A percentile compares a stretch with the other conserved stretches of the same genome.
Conservation (phyloP, 1,140 invertebrate species). For the Chymomyza costata region DNA sequence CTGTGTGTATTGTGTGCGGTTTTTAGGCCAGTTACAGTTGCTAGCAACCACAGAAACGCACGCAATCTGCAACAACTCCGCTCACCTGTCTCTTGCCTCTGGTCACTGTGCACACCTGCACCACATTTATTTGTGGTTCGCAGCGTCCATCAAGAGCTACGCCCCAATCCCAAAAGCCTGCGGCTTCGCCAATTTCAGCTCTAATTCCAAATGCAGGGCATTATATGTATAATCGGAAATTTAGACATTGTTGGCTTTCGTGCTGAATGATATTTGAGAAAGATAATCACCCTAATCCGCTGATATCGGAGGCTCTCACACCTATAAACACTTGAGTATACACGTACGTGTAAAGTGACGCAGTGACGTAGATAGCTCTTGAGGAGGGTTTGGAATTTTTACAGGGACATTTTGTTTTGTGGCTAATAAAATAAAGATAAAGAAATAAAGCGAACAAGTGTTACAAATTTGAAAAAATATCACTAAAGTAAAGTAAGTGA, state of each 20-base stretch:
- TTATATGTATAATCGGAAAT: slow-evolving; percentile 50
- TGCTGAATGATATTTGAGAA: slow-evolving; percentile 66
- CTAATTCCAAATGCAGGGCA: no score
- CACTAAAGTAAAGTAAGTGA: no score
- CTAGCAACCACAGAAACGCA: slow-evolving; percentile 8
- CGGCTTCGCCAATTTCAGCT: slow-evolving; percentile 15
- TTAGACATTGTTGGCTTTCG: slow-evolving; percentile 65
- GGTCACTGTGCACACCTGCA: slow-evolving; percentile 3
- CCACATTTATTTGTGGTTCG: slow-evolving; percentile 3
- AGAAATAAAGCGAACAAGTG: no score
- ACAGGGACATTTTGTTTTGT: no score
- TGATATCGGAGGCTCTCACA: slow-evolving; percentile 16
- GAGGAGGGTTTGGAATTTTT: no score
- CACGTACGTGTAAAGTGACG: no score
- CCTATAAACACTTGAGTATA: no score
- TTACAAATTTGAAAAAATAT: no score
- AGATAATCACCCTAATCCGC: slow-evolving; percentile 65
- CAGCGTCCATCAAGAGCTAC: background rate
- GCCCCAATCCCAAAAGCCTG: background rate
- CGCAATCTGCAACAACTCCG: no score
- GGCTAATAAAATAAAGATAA: no score
- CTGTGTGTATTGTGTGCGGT: slow-evolving; percentile 20
- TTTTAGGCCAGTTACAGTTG: slow-evolving; percentile 3
- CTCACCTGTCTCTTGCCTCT: no score
- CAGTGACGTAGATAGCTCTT: no score